Evolutionary conservation across 2,113 vertebrate genomes (phyloP), one percentile per base, ranked within the genome.

Genomic region (Nothobranchius furzeri): DNA sequence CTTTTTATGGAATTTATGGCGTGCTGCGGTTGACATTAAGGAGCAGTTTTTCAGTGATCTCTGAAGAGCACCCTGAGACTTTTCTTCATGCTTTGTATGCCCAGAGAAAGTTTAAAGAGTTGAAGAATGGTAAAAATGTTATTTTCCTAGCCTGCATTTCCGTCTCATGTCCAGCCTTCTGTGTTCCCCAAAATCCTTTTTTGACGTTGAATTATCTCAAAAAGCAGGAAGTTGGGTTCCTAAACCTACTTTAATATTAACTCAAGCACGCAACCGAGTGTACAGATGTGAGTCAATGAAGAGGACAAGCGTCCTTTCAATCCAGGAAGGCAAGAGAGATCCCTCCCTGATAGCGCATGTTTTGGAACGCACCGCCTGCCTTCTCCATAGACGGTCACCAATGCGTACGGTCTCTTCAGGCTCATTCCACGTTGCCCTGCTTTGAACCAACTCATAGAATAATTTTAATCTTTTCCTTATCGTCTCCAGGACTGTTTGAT

Each of bases 311-410:
- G 64, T 87, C 85, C 79, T 87, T 90, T 90, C 87, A 90, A 89
- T 88, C 78, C 89, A 81, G 84, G 91, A 87, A 88, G 90, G 89
- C 90, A 91, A 68, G 63, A 14, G 54, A 93, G 91, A 94, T 93
- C 58, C 1, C 8, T 69, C 49, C 10, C 64, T 76, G 92, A 87
- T 87, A 88, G 78, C 9, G n/a, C 51, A 70, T 83, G 82, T 91
- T 81, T 84, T 91, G 60, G 64, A 86, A 82, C 42, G 82, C 87
- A 75, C 78, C 48, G 64, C 77, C 25, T 65, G 76, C 78, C 82
- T 78, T 56, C 11, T 20, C 76, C 62, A 88, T 79, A 74, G 75
- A 79, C 68, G 77, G 70, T 75, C 76, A 83, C 88, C 84, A 88
- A 64, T 74, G 86, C 85, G 83, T 85, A 83, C 49, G 75, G 78